Evolutionary conservation across 2,113 vertebrate genomes (phyloP), one percentile per base, ranked within the genome.

Genomic region (Lagopus muta): DNA sequence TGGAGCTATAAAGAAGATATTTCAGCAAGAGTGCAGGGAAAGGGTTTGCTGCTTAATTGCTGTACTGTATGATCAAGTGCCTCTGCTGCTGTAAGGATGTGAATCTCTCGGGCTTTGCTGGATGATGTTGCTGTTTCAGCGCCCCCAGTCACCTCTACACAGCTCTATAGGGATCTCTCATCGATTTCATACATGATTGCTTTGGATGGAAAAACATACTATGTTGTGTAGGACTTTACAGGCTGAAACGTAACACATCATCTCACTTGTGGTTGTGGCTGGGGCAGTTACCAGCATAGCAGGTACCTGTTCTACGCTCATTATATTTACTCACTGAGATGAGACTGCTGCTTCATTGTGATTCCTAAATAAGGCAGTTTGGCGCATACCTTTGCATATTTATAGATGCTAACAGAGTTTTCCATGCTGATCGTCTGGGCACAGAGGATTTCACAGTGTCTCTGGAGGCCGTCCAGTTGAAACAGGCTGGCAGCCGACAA

Each of bases 381-480:
- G 45, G 48, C 11, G 40, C 2, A 0, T 97, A 99, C 99, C 99
- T 99, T 99, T 70, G 99, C 99, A 1, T 98, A 99, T 95, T 98
- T 98, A 97, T 99, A 99, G 97, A 99, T 98, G 97, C 78, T 98
- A 62, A 99, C 98, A 0, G 98, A 98, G 34, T 98, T 99, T 50
- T 99, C 98, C 89, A 97, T 97, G 85, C 92, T 98, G 95, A 99
- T 99, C 72, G 97, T 98, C 92, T 98, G 98, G 81, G 99, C 98
- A 87, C 99, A 99, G 89, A 99, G 96, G 94, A 99, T 98, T 95
- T 99, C 99, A 82, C 99, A 99, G 97, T 99, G 98, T 92, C 98
- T 96, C 97, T 99, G 99, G 55, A 99, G 97, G 62, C 98, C 98
- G 0, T 98, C 97, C 94, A 99, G 97, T 96, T 99, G 99, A 95